These are phyloP conservation scores for Drosophila dives DNA, from an alignment of 2,888 invertebrate genomes.

Conservation along the genomic window DNA sequence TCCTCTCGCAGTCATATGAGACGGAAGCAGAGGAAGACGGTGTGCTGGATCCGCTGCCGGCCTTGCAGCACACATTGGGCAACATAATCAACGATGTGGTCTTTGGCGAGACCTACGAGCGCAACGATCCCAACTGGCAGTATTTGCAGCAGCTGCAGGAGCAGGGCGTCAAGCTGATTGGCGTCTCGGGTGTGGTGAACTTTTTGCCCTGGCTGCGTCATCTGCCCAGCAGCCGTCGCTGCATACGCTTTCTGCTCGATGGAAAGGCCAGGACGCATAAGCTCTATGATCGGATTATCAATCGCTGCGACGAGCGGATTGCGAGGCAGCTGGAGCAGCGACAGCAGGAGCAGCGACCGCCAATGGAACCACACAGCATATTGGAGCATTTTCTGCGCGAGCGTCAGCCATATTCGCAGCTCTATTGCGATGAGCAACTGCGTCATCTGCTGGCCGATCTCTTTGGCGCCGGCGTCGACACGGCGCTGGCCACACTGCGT, in stretches of 20 bases:
- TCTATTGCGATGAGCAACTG: conserved; percentile 85
- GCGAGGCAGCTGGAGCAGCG: conserved; percentile 20
- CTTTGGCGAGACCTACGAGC: conserved; percentile 90
- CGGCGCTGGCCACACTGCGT: conserved; percentile 91
- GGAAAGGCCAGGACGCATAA: conserved; percentile 91
- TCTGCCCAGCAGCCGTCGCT: conserved; percentile 87
- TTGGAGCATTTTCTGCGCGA: conserved; percentile 89
- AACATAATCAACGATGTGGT: conserved; percentile 91
- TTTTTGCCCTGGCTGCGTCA: conserved; percentile 92
- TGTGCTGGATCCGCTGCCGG: conserved; percentile 82
- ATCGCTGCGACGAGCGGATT: conserved; percentile 85
- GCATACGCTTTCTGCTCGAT: conserved; percentile 88
- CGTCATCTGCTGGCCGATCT: conserved; percentile 92
- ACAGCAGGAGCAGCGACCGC: background rate
- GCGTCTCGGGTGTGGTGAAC: conserved; percentile 92
- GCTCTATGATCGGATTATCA: conserved; percentile 89
- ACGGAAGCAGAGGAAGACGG: conserved; percentile 71
- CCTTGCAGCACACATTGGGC: conserved; percentile 88
- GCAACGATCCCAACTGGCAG: conserved; percentile 90
- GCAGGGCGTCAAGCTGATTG: conserved; percentile 93
- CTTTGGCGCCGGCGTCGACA: conserved; percentile 94
- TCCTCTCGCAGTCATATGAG: conserved; percentile 50
- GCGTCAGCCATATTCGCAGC: conserved; percentile 81
- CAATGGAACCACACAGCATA: conserved; percentile 83
- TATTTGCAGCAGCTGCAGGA: conserved; percentile 92